These are phyloP conservation scores for Ammodytes marinus DNA, from an alignment of 2,113 vertebrate species.

Conservation along the genomic window DNA sequence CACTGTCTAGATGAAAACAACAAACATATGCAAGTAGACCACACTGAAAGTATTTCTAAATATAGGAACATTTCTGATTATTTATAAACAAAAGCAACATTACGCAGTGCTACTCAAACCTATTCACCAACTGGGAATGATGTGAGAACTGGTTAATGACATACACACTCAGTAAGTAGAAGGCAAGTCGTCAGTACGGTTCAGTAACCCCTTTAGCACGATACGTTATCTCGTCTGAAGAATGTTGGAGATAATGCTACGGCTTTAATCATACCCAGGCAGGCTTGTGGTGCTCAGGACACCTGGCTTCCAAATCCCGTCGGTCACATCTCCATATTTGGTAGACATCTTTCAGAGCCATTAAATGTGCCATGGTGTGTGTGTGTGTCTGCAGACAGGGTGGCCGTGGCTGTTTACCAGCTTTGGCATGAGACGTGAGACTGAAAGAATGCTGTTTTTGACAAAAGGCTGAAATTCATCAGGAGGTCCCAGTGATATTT, in stretches of 20 bases:
- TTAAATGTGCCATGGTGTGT: slow-evolving; percentile 24
- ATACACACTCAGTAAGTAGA: slow-evolving; percentile 26
- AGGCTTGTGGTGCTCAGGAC: slow-evolving; percentile 45
- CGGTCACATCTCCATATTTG: slow-evolving; percentile 62
- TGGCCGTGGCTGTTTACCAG: slow-evolving; percentile 40
- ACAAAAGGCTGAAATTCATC: slow-evolving; percentile 20
- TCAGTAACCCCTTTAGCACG: slow-evolving; percentile 41
- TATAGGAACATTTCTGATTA: slow-evolving; percentile 35
- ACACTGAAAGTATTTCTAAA: slow-evolving; percentile 52
- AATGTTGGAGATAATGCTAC: slow-evolving; percentile 60
- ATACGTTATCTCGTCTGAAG: slow-evolving; percentile 58
- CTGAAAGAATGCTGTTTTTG: slow-evolving; percentile 30
- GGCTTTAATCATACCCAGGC: slow-evolving; percentile 60
- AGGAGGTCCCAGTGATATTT: background rate
- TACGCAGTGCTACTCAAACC: background rate
- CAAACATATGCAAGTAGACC: slow-evolving; percentile 52
- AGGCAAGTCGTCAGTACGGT: slow-evolving; percentile 29
- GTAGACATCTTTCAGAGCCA: slow-evolving; percentile 54
- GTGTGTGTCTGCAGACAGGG: slow-evolving; percentile 31
- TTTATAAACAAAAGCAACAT: slow-evolving; percentile 43
- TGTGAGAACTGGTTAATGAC: slow-evolving; percentile 29
- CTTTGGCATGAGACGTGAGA: slow-evolving; percentile 12
- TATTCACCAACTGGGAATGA: slow-evolving; percentile 28
- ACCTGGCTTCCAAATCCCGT: slow-evolving; percentile 63
- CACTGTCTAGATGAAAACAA: slow-evolving; percentile 43